Evolutionary conservation across 2,113 vertebrate species (phyloP).

Genomic region (Pachyramphus minor): DNA sequence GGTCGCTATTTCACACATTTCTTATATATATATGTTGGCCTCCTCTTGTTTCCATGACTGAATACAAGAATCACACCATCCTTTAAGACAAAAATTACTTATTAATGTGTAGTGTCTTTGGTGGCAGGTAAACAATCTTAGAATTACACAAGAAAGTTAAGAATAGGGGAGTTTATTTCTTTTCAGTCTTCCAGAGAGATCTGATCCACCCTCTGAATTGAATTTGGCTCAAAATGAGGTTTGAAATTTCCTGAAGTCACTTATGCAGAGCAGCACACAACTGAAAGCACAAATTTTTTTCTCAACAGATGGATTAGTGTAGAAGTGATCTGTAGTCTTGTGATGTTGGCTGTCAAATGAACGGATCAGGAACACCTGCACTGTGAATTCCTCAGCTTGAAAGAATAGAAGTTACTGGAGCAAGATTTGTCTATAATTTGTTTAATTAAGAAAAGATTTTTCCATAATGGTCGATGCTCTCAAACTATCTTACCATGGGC

Average conservation of each 20-base stretch:
- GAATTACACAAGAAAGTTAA: neutral
- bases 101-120: neutral
- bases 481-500: neutral
- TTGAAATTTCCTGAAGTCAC: neutral
- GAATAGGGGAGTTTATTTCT: neutral
- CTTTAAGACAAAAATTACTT: neutral
- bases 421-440: neutral
- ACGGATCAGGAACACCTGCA: neutral
- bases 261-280: neutral
- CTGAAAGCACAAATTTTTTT: neutral
- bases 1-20: neutral
- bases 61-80: neutral
- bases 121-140: neutral
- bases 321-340: neutral
- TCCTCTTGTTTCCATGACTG: neutral
- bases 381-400: neutral
- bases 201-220: neutral
- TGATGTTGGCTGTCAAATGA: constrained; percentile 14
- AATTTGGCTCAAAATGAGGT: neutral
- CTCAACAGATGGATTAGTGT: neutral
- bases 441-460: neutral
- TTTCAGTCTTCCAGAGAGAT: neutral
- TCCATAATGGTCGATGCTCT: neutral
- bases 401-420: neutral
- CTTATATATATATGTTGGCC: neutral